Base-by-base conservation (phyloP, 2,888 invertebrate genomes). In the Oeneis ivallda region DNA sequence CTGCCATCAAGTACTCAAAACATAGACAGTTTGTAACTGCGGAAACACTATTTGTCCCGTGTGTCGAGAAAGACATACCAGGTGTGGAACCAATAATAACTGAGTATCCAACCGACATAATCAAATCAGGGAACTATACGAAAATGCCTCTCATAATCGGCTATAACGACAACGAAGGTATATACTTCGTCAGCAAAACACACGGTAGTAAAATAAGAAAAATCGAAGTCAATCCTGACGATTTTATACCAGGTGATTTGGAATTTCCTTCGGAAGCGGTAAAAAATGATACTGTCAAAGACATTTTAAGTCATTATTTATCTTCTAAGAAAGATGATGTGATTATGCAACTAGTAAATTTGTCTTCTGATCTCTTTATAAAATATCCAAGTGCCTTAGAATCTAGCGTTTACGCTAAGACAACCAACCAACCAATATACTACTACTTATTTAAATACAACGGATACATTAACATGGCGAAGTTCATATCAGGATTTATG, bases 131-230 rank as follows among this genome's bases (percentile, higher is more conserved):
- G 0, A 86, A 90, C 65, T 92, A 89, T 61, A 85, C 83, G 0
- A 89, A 89, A 76, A 77, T 92, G 7, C 92, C 92, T 0, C 87
- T 91, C 85, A 89, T 92, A 41, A 85, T 91, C 17, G 91, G 92
- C 0, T 84, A 81, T 62, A 92, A 88, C 15, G 85, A 89, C 68
- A 84, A 82, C 26, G 92, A 92, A 77, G 92, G 91, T 0, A 84
- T 89, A 52, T 88, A 83, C 68, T 91, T 90, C 61, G 86, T 84
- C 1, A 76, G 82, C 73, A 79, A 82, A 70, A 85, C 89, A 70
- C 88, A 84, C 66, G 90, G 91, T 0, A 84, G 71, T 0, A 85
- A 79, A 64, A 68, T 89, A 11, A 81, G 77, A 1, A 66, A 54
- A 13, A 62, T 67, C 15, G 54, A 65, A 9, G 75, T 85, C 5